Base-by-base conservation (phyloP, 2,888 invertebrate species). In the Helleia helle region DNA sequence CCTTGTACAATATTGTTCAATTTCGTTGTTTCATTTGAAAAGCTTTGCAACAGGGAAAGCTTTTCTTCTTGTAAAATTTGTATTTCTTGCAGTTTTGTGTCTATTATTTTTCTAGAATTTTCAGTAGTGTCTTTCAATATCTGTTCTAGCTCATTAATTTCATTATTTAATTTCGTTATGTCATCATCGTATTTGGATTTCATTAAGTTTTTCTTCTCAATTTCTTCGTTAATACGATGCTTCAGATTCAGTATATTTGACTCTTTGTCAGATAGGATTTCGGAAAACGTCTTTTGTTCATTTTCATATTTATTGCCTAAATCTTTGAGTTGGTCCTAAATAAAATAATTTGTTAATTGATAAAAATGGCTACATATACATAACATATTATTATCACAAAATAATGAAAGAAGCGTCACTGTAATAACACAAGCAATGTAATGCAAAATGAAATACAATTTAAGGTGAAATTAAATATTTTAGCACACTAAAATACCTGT, bases 51-150 rank as follows among this genome's bases (percentile, higher is more conserved):
- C 11, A 80, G 55, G 1, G 69, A 69, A 1, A 74, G 25, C 51
- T 80, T 79, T 39, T 80, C 77, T 54, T 80, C 76, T 45, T 79
- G 74, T 25, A 80, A 51, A 9, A 55, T 69, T 60, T 76, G 58
- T 46, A 79, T 73, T 47, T 83, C 77, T 37, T 61, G 51, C 50
- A 69, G 58, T 43, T 76, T 76, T 3, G 59, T 55, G 38, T 77
- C 69, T 46, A 76, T 65, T 8, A 59, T 53, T 36, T 51, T 42
- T 41, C 59, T 62, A 2, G 64, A 65, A 44, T 59, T 60, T 37
- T 71, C 65, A 40, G 51, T 59, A 29, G 64, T 69, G 24, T 71
- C 66, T 51, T 61, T 70, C 6, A 77, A 47, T 30, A 62, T 68
- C 44, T 71, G 75, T 47, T 73, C 74, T 12, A 80, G 47, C 58